These are phyloP conservation scores for Syngnathoides biaculeatus DNA, from an alignment of 2,113 vertebrate species.

Conservation along the genomic window DNA sequence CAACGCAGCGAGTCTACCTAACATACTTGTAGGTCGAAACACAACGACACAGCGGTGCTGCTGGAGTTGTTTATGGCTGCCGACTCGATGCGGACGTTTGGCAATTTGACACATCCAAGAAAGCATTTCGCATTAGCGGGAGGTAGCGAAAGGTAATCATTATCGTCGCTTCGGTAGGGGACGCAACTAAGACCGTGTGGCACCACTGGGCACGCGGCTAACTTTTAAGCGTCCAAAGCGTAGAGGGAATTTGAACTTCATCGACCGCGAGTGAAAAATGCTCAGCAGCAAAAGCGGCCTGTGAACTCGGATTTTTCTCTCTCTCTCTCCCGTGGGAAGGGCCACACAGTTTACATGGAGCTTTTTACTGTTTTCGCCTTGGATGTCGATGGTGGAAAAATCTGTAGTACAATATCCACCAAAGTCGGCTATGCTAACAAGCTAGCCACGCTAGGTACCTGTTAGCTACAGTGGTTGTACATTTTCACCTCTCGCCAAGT, in stretches of 20 bases:
- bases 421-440: constrained; percentile 42
- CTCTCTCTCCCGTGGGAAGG: not conserved
- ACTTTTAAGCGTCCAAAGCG: constrained; percentile 37
- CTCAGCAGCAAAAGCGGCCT: constrained; percentile 22
- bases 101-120: constrained; percentile 2
- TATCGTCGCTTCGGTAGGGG: not conserved
- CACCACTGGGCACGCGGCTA: constrained; percentile 7
- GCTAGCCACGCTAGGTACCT: constrained; percentile 33
- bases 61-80: constrained; percentile 35
- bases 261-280: constrained; percentile 31
- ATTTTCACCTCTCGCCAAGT: constrained; percentile 9
- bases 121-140: not conserved
- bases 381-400: constrained; percentile 1
- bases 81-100: constrained; percentile 6
- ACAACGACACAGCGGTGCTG: constrained; percentile 18
- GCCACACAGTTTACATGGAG: not conserved
- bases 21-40: constrained; percentile 9
- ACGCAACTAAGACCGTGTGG: not conserved
- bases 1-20: constrained; percentile 23
- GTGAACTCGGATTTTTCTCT: constrained; percentile 8
- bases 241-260: constrained; percentile 49
- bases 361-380: not conserved
- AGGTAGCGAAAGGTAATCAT: not conserved
- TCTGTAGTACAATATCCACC: constrained; percentile 13
- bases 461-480: constrained; percentile 36